Evolutionary conservation across 2,113 vertebrate genomes (phyloP).

Genomic region (Vidua macroura): DNA sequence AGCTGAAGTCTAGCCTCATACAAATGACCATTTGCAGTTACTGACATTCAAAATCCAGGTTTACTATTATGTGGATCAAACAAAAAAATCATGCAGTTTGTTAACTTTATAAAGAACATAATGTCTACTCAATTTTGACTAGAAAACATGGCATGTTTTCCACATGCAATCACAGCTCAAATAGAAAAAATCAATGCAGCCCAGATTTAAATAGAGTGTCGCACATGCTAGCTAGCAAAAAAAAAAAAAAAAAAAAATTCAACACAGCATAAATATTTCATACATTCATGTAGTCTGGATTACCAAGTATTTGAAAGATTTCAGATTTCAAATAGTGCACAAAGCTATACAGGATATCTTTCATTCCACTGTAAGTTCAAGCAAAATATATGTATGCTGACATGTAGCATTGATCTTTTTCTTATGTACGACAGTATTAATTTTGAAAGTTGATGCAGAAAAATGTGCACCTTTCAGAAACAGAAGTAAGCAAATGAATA

Average conservation of each 20-base stretch:
- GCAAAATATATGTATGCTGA: constrained; percentile 28
- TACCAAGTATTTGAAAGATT: not conserved
- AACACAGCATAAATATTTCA: constrained; percentile 19
- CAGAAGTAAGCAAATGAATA: constrained; percentile 11
- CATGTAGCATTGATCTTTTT: constrained; percentile 50
- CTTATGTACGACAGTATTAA: constrained; percentile 35
- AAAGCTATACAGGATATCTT: not conserved
- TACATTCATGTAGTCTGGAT: not conserved
- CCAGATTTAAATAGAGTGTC: not conserved
- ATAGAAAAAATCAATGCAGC: not conserved
- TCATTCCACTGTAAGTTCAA: constrained; percentile 29
- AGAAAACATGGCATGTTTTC: not conserved
- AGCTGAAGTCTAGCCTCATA: not conserved
- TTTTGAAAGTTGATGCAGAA: constrained; percentile 51
- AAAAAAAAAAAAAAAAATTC: not conserved
- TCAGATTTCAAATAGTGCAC: not conserved
- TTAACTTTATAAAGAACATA: not conserved
- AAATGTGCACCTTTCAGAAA: constrained; percentile 47
- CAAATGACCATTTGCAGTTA: not conserved
- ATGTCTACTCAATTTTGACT: not conserved
- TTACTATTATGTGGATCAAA: not conserved
- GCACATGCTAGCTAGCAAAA: not conserved
- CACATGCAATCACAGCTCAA: not conserved
- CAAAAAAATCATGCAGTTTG: not conserved
- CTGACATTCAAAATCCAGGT: not conserved